phyloP scores from a whole-genome alignment of 2,888 invertebrate genomes.

The Lasius fuliginosus region DNA sequence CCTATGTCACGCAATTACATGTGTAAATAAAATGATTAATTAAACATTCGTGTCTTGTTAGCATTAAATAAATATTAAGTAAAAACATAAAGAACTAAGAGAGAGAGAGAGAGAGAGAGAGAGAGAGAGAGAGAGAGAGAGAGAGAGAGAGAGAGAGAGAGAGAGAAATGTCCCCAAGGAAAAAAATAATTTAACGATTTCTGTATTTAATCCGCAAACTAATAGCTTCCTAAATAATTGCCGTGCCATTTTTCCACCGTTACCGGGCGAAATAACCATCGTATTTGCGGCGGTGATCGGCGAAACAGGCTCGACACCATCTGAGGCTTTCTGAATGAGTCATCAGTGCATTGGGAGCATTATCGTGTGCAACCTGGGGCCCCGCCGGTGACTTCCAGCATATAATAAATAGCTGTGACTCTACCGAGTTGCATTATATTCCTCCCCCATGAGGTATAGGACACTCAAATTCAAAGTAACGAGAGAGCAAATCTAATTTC shows the following conservation, averaged over 20 bases:
- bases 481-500: slow-evolving; percentile 39
- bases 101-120: neutral
- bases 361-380: slow-evolving; percentile 79
- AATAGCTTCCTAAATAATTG: slow-evolving; percentile 33
- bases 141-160: neutral
- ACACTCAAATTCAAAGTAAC: slow-evolving; percentile 46
- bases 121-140: neutral
- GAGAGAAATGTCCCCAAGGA: neutral
- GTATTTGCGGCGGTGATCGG: slow-evolving; percentile 79
- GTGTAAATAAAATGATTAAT: slow-evolving; percentile 22
- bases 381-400: slow-evolving; percentile 75
- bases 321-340: slow-evolving; percentile 83
- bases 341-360: slow-evolving; percentile 81
- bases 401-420: slow-evolving; percentile 80
- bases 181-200: slow-evolving; percentile 19
- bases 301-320: slow-evolving; percentile 77
- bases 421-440: slow-evolving; percentile 68
- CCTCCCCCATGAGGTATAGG: slow-evolving; percentile 41
- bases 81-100: neutral
- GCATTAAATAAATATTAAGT: slow-evolving; percentile 24
- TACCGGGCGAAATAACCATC: slow-evolving; percentile 71
- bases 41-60: slow-evolving; percentile 6
- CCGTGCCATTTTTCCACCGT: slow-evolving; percentile 38
- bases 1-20: slow-evolving; percentile 13
- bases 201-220: slow-evolving; percentile 32